Percentiles rank a stretch among this genome's conserved stretches.
These are phyloP conservation scores for Drosophila quinaria DNA, from an alignment of 2,888 invertebrate species.

Conservation along the genomic window DNA sequence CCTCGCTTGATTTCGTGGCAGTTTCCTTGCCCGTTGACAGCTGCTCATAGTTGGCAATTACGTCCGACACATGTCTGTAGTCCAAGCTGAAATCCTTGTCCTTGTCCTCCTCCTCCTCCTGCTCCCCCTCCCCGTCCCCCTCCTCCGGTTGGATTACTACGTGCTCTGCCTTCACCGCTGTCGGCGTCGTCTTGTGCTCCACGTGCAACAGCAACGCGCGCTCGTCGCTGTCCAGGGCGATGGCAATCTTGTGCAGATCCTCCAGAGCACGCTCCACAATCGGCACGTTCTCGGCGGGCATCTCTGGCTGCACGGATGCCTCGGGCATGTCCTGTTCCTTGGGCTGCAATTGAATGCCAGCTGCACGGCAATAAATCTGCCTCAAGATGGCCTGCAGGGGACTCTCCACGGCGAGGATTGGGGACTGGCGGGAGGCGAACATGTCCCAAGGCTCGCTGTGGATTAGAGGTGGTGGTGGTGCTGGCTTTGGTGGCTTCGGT, in stretches of 20 bases:
- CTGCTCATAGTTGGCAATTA: slow-evolving; percentile 78
- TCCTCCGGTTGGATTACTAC: slow-evolving; percentile 69
- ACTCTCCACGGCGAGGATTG: slow-evolving; percentile 73
- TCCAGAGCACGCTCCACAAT: slow-evolving; percentile 83
- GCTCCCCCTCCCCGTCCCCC: slow-evolving; percentile 15
- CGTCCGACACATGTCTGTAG: slow-evolving; percentile 70
- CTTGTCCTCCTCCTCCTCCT: neutral
- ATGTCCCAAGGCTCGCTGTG: slow-evolving; percentile 57
- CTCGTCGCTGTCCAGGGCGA: slow-evolving; percentile 53
- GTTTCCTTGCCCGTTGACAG: slow-evolving; percentile 46
- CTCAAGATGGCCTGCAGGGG: slow-evolving; percentile 80
- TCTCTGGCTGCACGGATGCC: slow-evolving; percentile 10
- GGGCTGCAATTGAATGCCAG: slow-evolving; percentile 47
- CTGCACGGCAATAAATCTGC: slow-evolving; percentile 72
- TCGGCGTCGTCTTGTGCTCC: slow-evolving; percentile 60
- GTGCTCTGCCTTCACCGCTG: slow-evolving; percentile 57
- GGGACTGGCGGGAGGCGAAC: slow-evolving; percentile 60
- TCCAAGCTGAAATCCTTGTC: slow-evolving; percentile 39
- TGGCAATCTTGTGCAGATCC: slow-evolving; percentile 79
- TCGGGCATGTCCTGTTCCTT: slow-evolving; percentile 30
- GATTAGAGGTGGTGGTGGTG: neutral
- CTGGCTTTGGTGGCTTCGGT: slow-evolving; percentile 3
- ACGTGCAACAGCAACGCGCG: slow-evolving; percentile 43
- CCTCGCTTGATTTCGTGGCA: neutral
- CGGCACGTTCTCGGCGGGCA: slow-evolving; percentile 82